Base-by-base conservation (phyloP, 2,888 invertebrate species). In the Amorpha juglandis region DNA sequence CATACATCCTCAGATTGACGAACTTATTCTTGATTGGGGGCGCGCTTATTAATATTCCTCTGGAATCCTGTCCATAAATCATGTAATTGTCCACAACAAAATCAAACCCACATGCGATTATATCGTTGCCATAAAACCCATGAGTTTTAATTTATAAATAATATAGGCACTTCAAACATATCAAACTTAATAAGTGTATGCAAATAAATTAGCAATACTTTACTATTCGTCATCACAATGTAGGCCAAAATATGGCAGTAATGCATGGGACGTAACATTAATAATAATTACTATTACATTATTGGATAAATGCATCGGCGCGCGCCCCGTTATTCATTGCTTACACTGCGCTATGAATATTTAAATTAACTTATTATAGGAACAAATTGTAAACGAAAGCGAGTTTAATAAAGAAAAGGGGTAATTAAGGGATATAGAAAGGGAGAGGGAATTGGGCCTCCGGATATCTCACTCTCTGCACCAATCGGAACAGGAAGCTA, bases 331-430 rank as follows among this genome's bases (percentile, higher is more conserved):
- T 58, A 55, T 65, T 69, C 68, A 68, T 69, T 70, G 67, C 71
- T 68, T 66, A 69, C 68, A 53, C 65, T 55, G 62, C 67, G 72
- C 58, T 67, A 69, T 69, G 71, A 73, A 77, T 75, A 74, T 70
- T 73, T 68, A 70, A 73, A 70, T 68, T 53, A 11, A 16, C 63
- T 47, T 50, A 33, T 63, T 16, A 21, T 58, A 65, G 71, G 72
- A 58, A 33, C 42, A 70, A 69, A 38, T 42, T 8, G 67, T 9
- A 38, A 42, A 67, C 48, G 33, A 19, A n/a, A 53, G 70, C 68
- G 69, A 45, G 1, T 27, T 27, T 12, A 12, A 45, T 45, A 45
- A 14, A 45, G 11, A 4, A 27, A 27, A 27, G 27, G 27, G 27
- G 27, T 27, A 3, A 27, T 27, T 27, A 27, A 3, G 27, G n/a